Evolutionary conservation across 2,888 invertebrate genomes (phyloP).

Genomic region (Agrilus mali): DNA sequence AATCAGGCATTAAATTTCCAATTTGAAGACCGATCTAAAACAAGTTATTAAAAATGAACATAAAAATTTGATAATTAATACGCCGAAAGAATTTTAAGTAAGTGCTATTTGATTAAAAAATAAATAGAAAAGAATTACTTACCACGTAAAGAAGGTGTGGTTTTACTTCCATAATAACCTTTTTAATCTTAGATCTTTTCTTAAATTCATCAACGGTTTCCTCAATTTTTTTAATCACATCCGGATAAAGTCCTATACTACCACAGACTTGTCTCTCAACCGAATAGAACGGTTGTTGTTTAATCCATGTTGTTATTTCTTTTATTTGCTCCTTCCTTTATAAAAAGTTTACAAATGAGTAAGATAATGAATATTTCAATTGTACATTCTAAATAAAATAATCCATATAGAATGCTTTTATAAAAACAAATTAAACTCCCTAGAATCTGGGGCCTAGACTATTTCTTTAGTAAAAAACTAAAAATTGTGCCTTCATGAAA

Average conservation of each 20-base stretch:
- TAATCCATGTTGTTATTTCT: constrained; percentile 52
- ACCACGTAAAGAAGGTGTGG: constrained; percentile 66
- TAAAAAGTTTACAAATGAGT: constrained; percentile 3
- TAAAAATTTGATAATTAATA: too few relatives aligned
- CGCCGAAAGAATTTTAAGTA: too few relatives aligned
- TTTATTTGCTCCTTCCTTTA: constrained; percentile 38
- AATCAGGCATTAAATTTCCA: constrained; percentile 51
- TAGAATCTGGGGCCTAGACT: too few relatives aligned
- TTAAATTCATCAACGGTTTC: constrained; percentile 31
- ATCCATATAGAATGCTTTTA: too few relatives aligned
- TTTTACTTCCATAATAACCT: constrained; percentile 60
- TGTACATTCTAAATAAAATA: neutral
- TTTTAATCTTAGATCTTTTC: constrained; percentile 10
- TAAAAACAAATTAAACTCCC: too few relatives aligned
- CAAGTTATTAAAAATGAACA: constrained; percentile 3
- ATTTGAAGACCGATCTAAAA: constrained; percentile 33
- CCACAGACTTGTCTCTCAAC: constrained; percentile 57
- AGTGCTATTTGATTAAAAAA: too few relatives aligned
- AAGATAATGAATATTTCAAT: too few relatives aligned
- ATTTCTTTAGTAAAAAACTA: too few relatives aligned
- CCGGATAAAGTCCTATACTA: constrained; percentile 56
- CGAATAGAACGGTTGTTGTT: constrained; percentile 49
- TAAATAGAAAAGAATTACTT: constrained; percentile 11
- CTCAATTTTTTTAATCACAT: constrained; percentile 43
- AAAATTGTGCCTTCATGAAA: neutral